Evolutionary conservation across 2,113 vertebrate species (phyloP).

Genomic region (Siniperca chuatsi): DNA sequence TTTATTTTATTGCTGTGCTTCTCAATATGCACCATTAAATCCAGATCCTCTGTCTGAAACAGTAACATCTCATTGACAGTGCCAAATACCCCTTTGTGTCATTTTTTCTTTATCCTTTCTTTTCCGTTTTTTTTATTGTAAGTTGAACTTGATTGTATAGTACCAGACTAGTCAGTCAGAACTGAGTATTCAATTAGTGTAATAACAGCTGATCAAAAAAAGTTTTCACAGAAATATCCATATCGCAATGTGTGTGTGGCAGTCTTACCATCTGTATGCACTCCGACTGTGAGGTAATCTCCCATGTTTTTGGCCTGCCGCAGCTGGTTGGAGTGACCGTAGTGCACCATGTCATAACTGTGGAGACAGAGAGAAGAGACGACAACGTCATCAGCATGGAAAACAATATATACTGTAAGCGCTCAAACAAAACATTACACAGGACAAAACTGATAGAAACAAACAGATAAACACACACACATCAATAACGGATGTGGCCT

Average conservation of each 20-base stretch:
- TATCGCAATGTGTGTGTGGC: neutral
- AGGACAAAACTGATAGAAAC: neutral
- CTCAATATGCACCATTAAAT: neutral
- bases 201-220: neutral
- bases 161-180: too few species aligned
- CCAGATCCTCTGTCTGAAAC: neutral
- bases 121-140: too few species aligned
- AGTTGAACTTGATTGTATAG: neutral
- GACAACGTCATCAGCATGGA: neutral
- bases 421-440: neutral
- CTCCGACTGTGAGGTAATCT: conserved; percentile 93
- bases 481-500: neutral
- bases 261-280: conserved; percentile 94
- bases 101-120: neutral
- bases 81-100: neutral
- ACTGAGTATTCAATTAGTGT: neutral
- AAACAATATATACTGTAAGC: neutral
- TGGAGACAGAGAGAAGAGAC: conserved; percentile 24
- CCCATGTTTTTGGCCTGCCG: conserved; percentile 97
- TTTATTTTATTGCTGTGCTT: neutral
- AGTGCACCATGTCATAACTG: conserved; percentile 99
- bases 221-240: neutral
- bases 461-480: neutral
- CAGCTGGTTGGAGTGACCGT: conserved; percentile 97
- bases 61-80: neutral